Conservation (phyloP, 1,140 invertebrate species). For the Macrosteles quadrilineatus region DNA sequence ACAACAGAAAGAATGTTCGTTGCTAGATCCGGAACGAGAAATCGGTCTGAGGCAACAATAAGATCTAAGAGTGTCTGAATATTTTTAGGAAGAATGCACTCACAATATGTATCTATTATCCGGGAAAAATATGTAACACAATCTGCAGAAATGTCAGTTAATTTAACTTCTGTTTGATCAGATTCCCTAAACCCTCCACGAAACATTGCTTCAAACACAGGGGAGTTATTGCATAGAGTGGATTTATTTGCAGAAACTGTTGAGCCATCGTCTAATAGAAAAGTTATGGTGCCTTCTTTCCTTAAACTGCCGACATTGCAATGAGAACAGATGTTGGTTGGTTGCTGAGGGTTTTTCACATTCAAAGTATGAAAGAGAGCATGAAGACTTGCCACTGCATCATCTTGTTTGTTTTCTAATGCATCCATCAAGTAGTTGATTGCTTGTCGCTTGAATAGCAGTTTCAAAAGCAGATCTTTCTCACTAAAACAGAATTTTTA, state of each 20-base stretch:
- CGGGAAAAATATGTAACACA: slow-evolving; percentile 36
- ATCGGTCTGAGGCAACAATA: slow-evolving; percentile 64
- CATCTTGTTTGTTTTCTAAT: slow-evolving; percentile 30
- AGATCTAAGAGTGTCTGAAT: slow-evolving; percentile 64
- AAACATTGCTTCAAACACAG: slow-evolving; percentile 65
- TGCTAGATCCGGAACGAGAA: slow-evolving; percentile 60
- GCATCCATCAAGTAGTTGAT: slow-evolving; percentile 28
- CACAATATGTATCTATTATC: slow-evolving; percentile 38
- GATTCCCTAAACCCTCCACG: slow-evolving; percentile 67
- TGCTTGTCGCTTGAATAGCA: slow-evolving; percentile 33
- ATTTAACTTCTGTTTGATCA: slow-evolving; percentile 52
- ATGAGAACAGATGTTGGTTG: slow-evolving; percentile 23
- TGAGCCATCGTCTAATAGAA: slow-evolving; percentile 63
- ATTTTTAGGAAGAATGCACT: slow-evolving; percentile 48
- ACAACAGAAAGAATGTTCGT: slow-evolving; percentile 52
- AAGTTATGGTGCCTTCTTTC: slow-evolving; percentile 53
- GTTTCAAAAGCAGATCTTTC: slow-evolving; percentile 26
- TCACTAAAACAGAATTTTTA: slow-evolving; percentile 33
- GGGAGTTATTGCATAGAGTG: slow-evolving; percentile 62
- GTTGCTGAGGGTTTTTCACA: slow-evolving; percentile 30
- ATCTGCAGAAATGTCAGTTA: slow-evolving; percentile 38
- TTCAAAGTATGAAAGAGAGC: slow-evolving; percentile 35
- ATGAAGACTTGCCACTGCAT: slow-evolving; percentile 32
- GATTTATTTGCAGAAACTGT: slow-evolving; percentile 60
- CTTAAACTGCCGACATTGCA: slow-evolving; percentile 39